Evolutionary conservation across 2,113 vertebrate genomes (phyloP), one percentile per base, ranked within the genome.

Genomic region (Kryptolebias marmoratus): DNA sequence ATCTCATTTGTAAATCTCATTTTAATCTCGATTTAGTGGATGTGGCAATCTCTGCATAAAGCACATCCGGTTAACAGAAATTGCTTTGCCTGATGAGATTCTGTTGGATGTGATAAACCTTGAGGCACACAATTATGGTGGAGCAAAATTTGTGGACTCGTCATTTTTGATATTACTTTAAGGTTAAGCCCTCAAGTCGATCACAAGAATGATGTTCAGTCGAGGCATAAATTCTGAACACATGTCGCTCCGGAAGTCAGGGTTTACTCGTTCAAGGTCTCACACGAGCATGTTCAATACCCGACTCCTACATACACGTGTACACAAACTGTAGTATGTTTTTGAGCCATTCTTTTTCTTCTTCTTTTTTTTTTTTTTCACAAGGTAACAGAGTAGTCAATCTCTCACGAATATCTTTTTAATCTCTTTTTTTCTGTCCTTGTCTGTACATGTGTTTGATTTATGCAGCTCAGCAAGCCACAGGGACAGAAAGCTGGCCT

Each of bases 391-490:
- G 47, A 80, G 85, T 68, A 85, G 87, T 93, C 90, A 93, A 93
- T 93, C 88, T 86, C 64, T 82, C 86, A 71, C 71, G 68, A 72
- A 73, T 84, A 89, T 90, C 76, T 88, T 90, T 92, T 93, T 91
- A 91, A 92, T 93, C 91, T 93, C 50, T 88, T 76, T 82, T 74
- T 87, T 68, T 68, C 83, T 85, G 91, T 87, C 87, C 89, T 85
- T 82, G 77, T 83, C 74, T 77, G 83, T 76, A 75, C 68, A 71
- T 71, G 78, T 67, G 68, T 80, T 86, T 89, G 88, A 92, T 92
- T 90, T 89, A 92, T 92, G 83, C 77, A 67, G 72, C 85, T 74
- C 75, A 73, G 84, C 77, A 54, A 69, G 79, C 76, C 75, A 78
- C 77, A 76, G 50, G 81, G 83, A 87, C 80, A 66, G 42, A 27